phyloP scores from a whole-genome alignment of 2,113 vertebrate species.

The Chitala chitala region DNA sequence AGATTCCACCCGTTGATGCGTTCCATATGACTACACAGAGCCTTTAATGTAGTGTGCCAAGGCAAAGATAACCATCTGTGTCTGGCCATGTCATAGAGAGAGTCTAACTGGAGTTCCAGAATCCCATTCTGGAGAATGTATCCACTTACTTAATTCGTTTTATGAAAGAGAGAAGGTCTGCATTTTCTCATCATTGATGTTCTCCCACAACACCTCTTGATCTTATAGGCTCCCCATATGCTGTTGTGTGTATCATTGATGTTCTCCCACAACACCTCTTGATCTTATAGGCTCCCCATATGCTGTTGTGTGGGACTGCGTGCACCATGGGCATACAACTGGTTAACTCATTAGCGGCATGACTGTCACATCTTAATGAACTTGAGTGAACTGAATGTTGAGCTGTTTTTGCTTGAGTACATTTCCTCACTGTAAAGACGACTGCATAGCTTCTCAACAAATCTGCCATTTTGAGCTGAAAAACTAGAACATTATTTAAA shows the following conservation, averaged over 20 bases:
- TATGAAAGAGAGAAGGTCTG: background rate
- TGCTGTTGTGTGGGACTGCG: too few relatives aligned
- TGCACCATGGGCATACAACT: too few relatives aligned
- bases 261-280: background rate
- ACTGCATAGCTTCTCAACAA: background rate
- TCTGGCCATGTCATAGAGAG: conserved; percentile 53
- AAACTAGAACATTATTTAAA: background rate
- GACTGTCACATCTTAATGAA: too few relatives aligned
- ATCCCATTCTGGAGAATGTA: background rate
- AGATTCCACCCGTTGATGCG: conserved; percentile 45
- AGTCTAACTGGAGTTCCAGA: conserved; percentile 30
- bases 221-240: background rate
- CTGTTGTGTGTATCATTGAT: background rate
- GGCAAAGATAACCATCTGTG: conserved; percentile 58
- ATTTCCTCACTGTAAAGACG: too few relatives aligned
- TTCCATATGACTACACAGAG: conserved; percentile 62
- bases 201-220: background rate
- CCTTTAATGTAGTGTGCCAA: conserved; percentile 60
- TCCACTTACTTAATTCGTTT: background rate
- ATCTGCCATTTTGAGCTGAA: too few relatives aligned
- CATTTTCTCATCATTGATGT: background rate
- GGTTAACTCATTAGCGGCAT: too few relatives aligned
- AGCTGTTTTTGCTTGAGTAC: too few relatives aligned
- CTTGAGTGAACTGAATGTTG: too few relatives aligned
- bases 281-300: background rate